Percentiles rank a stretch among this genome's conserved stretches.
These are phyloP conservation scores for Minunthozetes semirufus DNA, from an alignment of 2,888 invertebrate genomes.

Conservation along the genomic window DNA sequence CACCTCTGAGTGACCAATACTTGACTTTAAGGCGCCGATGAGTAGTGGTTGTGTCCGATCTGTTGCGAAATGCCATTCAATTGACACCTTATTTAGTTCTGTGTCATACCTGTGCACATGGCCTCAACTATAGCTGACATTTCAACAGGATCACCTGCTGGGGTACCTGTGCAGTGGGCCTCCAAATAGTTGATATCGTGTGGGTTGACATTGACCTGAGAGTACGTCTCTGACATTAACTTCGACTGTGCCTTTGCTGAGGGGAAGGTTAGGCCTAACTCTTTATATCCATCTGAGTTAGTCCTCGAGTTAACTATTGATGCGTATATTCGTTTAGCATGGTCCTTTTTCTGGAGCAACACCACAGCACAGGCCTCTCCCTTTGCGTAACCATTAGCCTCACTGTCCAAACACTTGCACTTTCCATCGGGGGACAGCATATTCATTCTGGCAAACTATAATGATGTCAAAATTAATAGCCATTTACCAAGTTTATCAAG, in stretches of 20 bases:
- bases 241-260: slow-evolving; percentile 64
- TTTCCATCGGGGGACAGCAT: slow-evolving; percentile 65
- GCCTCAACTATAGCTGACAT: slow-evolving; percentile 53
- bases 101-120: slow-evolving; percentile 63
- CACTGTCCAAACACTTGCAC: slow-evolving; percentile 82
- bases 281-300: slow-evolving; percentile 88
- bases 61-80: slow-evolving; percentile 48
- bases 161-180: slow-evolving; percentile 96
- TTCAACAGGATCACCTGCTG: slow-evolving; percentile 89
- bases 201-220: slow-evolving; percentile 71
- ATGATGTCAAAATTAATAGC: too few species aligned
- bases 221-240: slow-evolving; percentile 66
- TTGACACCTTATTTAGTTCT: too few species aligned
- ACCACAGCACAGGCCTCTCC: slow-evolving; percentile 56
- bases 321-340: slow-evolving; percentile 73
- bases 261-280: slow-evolving; percentile 75
- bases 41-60: slow-evolving; percentile 62
- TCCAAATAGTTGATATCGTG: slow-evolving; percentile 80
- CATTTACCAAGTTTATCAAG: background rate
- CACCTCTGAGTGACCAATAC: slow-evolving; percentile 95
- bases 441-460: background rate
- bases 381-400: slow-evolving; percentile 68
- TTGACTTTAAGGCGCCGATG: slow-evolving; percentile 95
- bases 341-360: slow-evolving; percentile 64
- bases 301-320: slow-evolving; percentile 77